Base-by-base conservation (phyloP, 2,888 invertebrate species). In the Pyrgus malvae region DNA sequence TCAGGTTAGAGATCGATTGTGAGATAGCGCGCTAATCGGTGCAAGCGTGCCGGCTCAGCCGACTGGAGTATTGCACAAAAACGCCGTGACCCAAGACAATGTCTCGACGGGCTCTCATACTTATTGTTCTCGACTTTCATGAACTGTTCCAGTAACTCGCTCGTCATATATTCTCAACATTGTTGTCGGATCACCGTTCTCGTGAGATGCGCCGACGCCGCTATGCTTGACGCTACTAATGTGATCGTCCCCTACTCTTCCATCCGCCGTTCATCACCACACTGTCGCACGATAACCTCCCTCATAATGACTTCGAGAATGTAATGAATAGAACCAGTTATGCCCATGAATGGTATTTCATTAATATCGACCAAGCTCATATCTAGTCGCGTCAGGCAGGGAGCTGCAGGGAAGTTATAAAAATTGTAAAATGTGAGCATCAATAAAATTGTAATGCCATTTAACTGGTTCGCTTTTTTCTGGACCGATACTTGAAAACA, bases 71-170 rank as follows among this genome's bases (percentile, higher is more conserved):
- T 69, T 63, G 66, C 62, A 69, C 64, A 82, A 82, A 84, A 84
- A 78, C 65, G 51, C 58, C 67, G 68, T 65, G 69, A 70, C 67
- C 66, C 65, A 69, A 66, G 70, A 76, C 72, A 76, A 69, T 83
- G 83, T 83, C 84, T 62, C 69, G 46, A 69, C 40, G 31, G 54
- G 54, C 74, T 82, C 81, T 71, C 83, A 79, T 74, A 70, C 68
- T 74, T 73, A 89, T 89, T 89, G 89, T 90, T 85, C 74, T 74
- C 66, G 68, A 76, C 84, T 85, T 87, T 86, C 88, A 77, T 81
- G 72, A 74, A 72, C 80, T 76, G 74, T 81, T 80, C 74, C 74
- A 68, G 67, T 63, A 68, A 67, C 67, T 62, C 38, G 53, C 45
- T 45, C 45, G 17, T 31, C 46, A 46, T 46, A 46, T 46, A 76